Base-by-base conservation (phyloP, 2,113 vertebrate species). In the Bubo blakistoni region DNA sequence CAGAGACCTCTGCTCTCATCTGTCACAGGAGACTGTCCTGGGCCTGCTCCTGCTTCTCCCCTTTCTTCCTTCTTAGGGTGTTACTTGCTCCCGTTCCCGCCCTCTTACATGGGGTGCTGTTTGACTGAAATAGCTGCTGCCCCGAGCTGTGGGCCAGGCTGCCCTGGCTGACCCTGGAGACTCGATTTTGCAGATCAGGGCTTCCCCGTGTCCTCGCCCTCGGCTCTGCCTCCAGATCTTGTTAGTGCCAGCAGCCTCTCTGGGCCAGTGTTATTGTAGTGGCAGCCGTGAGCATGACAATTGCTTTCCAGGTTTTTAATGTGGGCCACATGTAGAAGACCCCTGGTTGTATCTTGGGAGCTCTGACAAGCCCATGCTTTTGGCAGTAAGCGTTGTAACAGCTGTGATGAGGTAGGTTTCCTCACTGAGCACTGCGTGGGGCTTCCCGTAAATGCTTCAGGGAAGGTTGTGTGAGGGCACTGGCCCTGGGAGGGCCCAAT, bases 291-390 rank as follows among this genome's bases (percentile, higher is more conserved):
- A 94, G 82, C 47, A 7, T 81, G 82, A 52, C 59, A 61, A 67
- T 93, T 94, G 92, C 91, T 95, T 94, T 92, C 88, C 88, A 92
- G 90, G 94, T 93, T 92, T 95, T 92, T 86, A 89, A 73, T 67
- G 51, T 3, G 14, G 80, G 57, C 44, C 90, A 79, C 54, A 29
- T 61, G 27, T 6, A 4, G 87, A 72, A 76, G 92, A 81, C 47
- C 70, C 61, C 57, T 2, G 34, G 40, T 82, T 82, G 83, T 93
- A 81, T 88, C 72, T 78, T 38, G 52, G 76, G 90, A 86, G 77
- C 90, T 88, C 79, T 93, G 93, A 59, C 81, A 85, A 86, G 84
- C 63, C 63, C 52, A 16, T 81, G 63, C 70, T 76, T 86, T 96
- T 91, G 94, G 84, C 94, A 88, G 84, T 85, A 86, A 90, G 92